Evolutionary conservation across 2,888 invertebrate genomes (phyloP).

Genomic region (Xanthorhoe spadicearia): DNA sequence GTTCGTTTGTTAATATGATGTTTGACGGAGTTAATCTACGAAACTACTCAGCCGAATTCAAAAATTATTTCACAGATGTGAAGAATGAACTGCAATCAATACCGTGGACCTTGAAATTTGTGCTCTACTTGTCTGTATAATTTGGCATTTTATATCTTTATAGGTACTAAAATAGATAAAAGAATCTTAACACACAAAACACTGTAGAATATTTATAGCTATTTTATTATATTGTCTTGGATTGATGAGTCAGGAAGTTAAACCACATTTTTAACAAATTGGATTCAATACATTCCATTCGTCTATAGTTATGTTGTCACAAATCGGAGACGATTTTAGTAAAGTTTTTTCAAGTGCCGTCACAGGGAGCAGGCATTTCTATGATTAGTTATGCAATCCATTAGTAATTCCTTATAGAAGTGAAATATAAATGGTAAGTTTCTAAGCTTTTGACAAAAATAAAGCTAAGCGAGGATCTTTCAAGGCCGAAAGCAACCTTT

Average conservation of each 20-base stretch:
- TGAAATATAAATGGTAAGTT: too few relatives aligned
- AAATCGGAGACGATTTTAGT: background rate
- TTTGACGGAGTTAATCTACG: too few relatives aligned
- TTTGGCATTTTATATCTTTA: background rate
- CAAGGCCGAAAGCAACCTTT: background rate
- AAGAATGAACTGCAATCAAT: too few relatives aligned
- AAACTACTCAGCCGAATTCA: too few relatives aligned
- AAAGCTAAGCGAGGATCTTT: background rate
- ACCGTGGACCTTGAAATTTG: too few relatives aligned
- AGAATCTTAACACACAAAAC: background rate
- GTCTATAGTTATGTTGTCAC: background rate
- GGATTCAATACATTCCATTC: background rate
- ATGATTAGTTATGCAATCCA: too few relatives aligned
- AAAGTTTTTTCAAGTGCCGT: too few relatives aligned
- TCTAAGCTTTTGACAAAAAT: too few relatives aligned
- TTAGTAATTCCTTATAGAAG: too few relatives aligned
- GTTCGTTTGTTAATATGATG: too few relatives aligned
- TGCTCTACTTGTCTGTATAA: background rate
- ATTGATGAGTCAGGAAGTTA: background rate
- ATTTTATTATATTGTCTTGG: background rate
- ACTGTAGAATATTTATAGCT: background rate
- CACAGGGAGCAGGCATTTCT: too few relatives aligned
- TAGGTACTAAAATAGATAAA: background rate
- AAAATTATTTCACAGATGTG: too few relatives aligned
- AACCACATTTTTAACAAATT: constrained; percentile 1